A percentile compares a stretch with the other conserved stretches of the same genome.
phyloP scores from a whole-genome alignment of 2,888 invertebrate genomes.

The Chrysolina americana region DNA sequence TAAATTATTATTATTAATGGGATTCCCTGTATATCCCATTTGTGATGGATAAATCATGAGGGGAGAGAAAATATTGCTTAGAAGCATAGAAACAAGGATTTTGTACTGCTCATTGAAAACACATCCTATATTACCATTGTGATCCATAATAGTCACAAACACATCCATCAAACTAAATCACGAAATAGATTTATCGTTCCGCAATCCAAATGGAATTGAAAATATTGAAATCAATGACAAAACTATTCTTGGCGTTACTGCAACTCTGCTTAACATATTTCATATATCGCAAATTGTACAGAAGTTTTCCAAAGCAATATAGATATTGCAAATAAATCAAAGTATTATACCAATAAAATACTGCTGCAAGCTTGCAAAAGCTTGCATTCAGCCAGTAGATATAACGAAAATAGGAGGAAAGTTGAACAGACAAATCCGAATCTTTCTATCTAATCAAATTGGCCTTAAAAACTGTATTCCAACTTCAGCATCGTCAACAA shows the following conservation, averaged over 20 bases:
- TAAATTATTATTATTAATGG: too few relatives aligned
- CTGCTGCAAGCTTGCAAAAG: constrained; percentile 40
- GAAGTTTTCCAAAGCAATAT: constrained; percentile 38
- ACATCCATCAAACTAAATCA: not conserved
- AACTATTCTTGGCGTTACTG: constrained; percentile 3
- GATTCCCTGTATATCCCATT: too few relatives aligned
- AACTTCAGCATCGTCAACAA: constrained; percentile 56
- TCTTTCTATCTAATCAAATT: constrained; percentile 58
- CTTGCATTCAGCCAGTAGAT: constrained; percentile 26
- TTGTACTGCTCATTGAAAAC: too few relatives aligned
- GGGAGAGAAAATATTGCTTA: too few relatives aligned
- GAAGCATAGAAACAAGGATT: too few relatives aligned
- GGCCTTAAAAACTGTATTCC: constrained; percentile 54
- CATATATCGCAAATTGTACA: constrained; percentile 28
- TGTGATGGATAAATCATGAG: too few relatives aligned
- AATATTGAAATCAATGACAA: not conserved
- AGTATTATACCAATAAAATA: constrained; percentile 40
- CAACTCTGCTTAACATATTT: constrained; percentile 36
- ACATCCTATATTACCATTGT: too few relatives aligned
- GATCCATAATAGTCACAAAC: not conserved
- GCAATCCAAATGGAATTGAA: not conserved
- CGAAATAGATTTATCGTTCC: not conserved
- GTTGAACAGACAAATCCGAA: constrained; percentile 43
- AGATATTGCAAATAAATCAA: constrained; percentile 45
- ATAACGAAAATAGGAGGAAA: constrained; percentile 34